phyloP scores from a whole-genome alignment of 2,888 invertebrate species.

The Cremastinae sp. region DNA sequence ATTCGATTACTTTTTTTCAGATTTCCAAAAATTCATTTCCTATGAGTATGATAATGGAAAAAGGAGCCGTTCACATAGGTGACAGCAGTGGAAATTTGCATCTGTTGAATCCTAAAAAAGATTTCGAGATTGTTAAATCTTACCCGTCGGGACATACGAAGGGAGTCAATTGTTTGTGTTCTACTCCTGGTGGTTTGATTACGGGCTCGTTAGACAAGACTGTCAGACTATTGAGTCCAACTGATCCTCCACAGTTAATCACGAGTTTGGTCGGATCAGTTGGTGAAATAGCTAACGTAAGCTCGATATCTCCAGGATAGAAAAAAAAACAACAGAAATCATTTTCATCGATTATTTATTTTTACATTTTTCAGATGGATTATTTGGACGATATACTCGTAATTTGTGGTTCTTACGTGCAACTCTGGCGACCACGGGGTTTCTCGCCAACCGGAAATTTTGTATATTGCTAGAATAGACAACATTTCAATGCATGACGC shows the following conservation, averaged over 20 bases:
- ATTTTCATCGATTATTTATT: conserved; percentile 24
- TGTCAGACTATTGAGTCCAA: conserved; percentile 75
- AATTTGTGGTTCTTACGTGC: conserved; percentile 73
- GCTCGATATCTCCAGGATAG: conserved; percentile 51
- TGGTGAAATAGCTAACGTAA: conserved; percentile 75
- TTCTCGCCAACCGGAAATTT: conserved; percentile 25
- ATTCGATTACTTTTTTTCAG: conserved; percentile 65
- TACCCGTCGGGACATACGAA: conserved; percentile 73
- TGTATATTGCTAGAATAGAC: conserved; percentile 13
- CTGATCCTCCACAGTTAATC: conserved; percentile 74
- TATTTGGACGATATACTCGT: conserved; percentile 75
- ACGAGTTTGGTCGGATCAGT: conserved; percentile 66
- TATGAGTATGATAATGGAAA: conserved; percentile 73
- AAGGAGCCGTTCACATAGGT: conserved; percentile 71
- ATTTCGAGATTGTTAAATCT: conserved; percentile 71
- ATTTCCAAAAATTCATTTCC: conserved; percentile 74
- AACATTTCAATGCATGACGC: conserved; percentile 40
- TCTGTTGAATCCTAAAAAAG: conserved; percentile 70
- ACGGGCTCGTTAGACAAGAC: conserved; percentile 77
- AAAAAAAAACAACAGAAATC: background rate
- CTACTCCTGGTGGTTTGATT: conserved; percentile 74
- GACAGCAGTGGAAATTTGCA: conserved; percentile 73
- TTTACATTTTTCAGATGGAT: conserved; percentile 70
- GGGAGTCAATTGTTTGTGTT: conserved; percentile 75
- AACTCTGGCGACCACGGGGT: conserved; percentile 74